Base-by-base conservation (phyloP, 1,140 invertebrate species). In the Paralvinella palmiformis region DNA sequence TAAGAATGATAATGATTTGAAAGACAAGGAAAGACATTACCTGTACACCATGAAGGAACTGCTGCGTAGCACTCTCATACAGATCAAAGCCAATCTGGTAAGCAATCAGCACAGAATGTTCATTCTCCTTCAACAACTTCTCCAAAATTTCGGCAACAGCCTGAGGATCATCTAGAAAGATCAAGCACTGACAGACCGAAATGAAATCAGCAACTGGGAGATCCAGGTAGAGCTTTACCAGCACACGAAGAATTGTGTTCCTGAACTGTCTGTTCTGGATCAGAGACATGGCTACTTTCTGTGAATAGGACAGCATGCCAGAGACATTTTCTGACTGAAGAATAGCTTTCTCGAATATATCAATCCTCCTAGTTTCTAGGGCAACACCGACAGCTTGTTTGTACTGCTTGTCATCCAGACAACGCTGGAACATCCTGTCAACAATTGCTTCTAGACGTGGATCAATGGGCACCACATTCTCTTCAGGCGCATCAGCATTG, bases 11-110 rank as follows among this genome's bases (percentile, higher is more conserved):
- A 24, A 62, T 31, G n/a, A 20, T 33, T 6, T n/a, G 84, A 1
- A 97, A 77, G 36, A 90, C 89, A 77, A 91, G 88, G 36, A 94
- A 81, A n/a, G n/a, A n/a, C n/a, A n/a, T n/a, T n/a, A n/a, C n/a
- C n/a, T n/a, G n/a, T 10, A 99, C 92, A 71, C 90, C 85, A 31
- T 88, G 88, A 20, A 99, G 82, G 76, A 98, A 98, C 75, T 98
- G 94, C 82, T 99, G 97, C 0, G 95, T 98, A 0, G 96, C 96
- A 65, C 93, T 97, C 81, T 99, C 96, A 75, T 99, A 99, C 66
- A 99, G 84, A 85, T 99, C 96, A 84, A 99, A 99, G 0, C 89
- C 94, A 72, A 99, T 98, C 84, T 99, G 96, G 82, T 96, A 98
- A 0, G 93, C 95, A 93, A 98, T 98, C 4, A 98, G 74, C 35